Evolutionary conservation across 1,140 invertebrate species (phyloP), one percentile per base, ranked within the genome.

Genomic region (Aphaenogaster floridana): DNA sequence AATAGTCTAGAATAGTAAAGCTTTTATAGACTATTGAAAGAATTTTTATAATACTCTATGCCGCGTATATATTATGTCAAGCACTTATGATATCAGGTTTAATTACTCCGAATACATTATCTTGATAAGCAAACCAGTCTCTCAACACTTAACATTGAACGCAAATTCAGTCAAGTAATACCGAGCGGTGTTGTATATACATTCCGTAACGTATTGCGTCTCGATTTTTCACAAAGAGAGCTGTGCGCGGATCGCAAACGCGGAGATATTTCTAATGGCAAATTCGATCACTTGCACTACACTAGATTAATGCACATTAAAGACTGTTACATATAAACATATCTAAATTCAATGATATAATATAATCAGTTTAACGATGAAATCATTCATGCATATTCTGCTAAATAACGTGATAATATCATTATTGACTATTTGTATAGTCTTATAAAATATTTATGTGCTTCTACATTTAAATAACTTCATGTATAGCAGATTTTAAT

Each of bases 101-200:
- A 69, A 69, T 45, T 69, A 52, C 42, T 54, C 34, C 2, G 28
- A 34, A 71, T 59, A 48, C 2, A 71, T 36, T 79, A 50, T 36
- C 21, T 0, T 2, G 5, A 21, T 17, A 52, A 17, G 11, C 11
- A 80, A 36, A 42, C 17, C 0, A 15, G 3, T 68, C 3, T 42
- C 17, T 66, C 11, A 4, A 34, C n/a, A 57, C 42, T 59, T 50
- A 36, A 42, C 34, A 34, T 28, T 28, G 28, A 28, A 28, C 28
- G 28, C 28, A 28, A 28, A 28, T 39, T 9, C 15, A 81, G 7
- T 11, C 5, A 34, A 3, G 7, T 7, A 48, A 48, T 21, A 13
- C 36, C 1, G 3, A 39, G 28, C 2, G 17, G 2, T 3, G 2
- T 17, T 11, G 1, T n/a, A 48, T 4, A 4, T 45, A 48, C 36